Evolutionary conservation across 2,113 vertebrate species (phyloP), one percentile per base, ranked within the genome.

Genomic region (Potamarius usumacintae): DNA sequence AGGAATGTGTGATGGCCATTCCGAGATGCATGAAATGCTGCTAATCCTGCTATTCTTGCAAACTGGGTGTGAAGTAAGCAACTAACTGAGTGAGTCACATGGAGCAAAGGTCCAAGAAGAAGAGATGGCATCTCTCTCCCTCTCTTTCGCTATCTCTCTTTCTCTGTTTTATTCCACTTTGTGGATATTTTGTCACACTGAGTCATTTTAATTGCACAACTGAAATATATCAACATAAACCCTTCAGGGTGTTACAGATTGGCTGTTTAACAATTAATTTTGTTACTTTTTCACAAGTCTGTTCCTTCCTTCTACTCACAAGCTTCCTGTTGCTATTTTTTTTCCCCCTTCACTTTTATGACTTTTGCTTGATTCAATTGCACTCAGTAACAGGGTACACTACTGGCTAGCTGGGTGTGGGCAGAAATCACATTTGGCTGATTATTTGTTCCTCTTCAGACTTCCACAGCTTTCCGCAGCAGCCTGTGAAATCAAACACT

Each of bases 391-490:
- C 89, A 89, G 87, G 88, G 76, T 87, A 83, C 86, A 89, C 48
- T 83, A 83, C 79, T 89, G 86, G 82, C 83, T 88, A 82, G 84
- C 85, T 90, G 86, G 57, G 71, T 87, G 85, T 87, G 72, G 90
- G 91, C 78, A 85, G 86, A 90, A 90, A 88, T 88, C 87, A 84
- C 88, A 86, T 90, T 90, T 87, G 84, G 76, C 84, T 42, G 42
- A 90, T 88, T 88, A 88, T 50, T 77, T 83, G 22, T 88, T 82
- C 89, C 81, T 88, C 85, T 88, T 62, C 82, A 91, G 89, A 89
- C 87, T 79, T 87, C 85, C 79, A 83, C 82, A 81, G 63, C 48
- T 58, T 53, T 67, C 87, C 74, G 65, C 78, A 82, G 67, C 55
- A 48, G 85, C 86, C 86, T 87, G 86, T 87, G 69, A 87, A 71